A percentile compares a stretch with the other conserved stretches of the same genome.
phyloP scores from a whole-genome alignment of 2,113 vertebrate species.

The Trachemys scripta region DNA sequence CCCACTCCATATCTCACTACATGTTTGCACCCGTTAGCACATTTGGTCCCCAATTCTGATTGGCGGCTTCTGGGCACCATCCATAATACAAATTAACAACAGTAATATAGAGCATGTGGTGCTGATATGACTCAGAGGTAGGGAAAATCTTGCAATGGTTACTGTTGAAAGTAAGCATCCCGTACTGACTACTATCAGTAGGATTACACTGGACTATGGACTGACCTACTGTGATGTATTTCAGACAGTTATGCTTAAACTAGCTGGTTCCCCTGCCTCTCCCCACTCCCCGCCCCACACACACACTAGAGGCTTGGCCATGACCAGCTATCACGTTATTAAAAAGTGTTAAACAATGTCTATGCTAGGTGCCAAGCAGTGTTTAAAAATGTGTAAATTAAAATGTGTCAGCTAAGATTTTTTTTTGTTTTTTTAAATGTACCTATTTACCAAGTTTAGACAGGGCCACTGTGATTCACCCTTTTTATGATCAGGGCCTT shows the following conservation, averaged over 20 bases:
- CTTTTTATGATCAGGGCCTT: neutral
- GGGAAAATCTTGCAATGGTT: neutral
- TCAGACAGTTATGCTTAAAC: neutral
- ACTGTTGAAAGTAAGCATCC: conserved; percentile 38
- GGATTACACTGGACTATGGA: neutral
- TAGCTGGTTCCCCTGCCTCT: neutral
- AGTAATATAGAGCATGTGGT: neutral
- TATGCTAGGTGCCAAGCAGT: neutral
- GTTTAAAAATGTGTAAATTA: neutral
- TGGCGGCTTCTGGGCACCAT: neutral
- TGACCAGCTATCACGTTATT: neutral
- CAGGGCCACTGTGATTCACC: neutral
- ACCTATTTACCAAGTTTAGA: neutral
- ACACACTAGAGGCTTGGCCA: neutral
- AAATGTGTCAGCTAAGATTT: neutral
- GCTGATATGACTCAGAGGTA: neutral
- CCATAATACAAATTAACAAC: neutral
- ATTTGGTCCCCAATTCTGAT: neutral
- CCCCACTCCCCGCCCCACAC: neutral
- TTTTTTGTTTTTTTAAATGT: neutral
- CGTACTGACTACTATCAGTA: conserved; percentile 62
- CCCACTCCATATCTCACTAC: neutral
- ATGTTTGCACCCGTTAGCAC: neutral
- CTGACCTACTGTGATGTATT: neutral
- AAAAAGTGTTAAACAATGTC: neutral